Evolutionary conservation across 2,888 invertebrate species (phyloP), one percentile per base, ranked within the genome.

Genomic region (Acholoe squamosa): DNA sequence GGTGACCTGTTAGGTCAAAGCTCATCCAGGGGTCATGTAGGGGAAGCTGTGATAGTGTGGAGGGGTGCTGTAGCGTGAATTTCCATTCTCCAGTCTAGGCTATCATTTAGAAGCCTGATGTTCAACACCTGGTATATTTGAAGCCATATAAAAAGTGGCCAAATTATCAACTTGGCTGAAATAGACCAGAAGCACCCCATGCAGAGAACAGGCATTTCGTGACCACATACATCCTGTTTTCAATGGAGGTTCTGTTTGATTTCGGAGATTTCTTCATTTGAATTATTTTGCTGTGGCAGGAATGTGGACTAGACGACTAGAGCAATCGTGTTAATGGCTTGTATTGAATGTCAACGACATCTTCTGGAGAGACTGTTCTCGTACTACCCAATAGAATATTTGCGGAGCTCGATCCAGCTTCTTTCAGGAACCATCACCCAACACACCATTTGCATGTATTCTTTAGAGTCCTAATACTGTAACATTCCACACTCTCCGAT

Each of bases 81-180:
- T 43, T 43, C 61, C 61, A 61, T 22, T 3, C n/a, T n/a, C n/a
- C 5, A n/a, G n/a, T 25, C 61, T 61, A 19, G 25, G 1, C 61
- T 61, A 61, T 25, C 61, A 61, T 5, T 61, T 25, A n/a, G 25
- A 61, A 19, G 22, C n/a, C 3, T 76, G 76, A 76, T 76, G 76
- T 28, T 16, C 16, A 25, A 76, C 76, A 76, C 76, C 76, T 76
- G 76, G 25, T 76, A 25, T 25, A 76, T 14, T 76, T n/a, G 19
- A n/a, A 76, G 31, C 31, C 14, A 25, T 76, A 31, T n/a, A 76
- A 76, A 76, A 76, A 31, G 14, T 28, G 3, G 14, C 1, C 5
- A 31, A 31, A 76, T 76, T 76, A 76, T 76, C 19, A 76, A 76
- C 76, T 76, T 76, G 25, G 76, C 31, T 61, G 61, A 61, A 61